These are phyloP conservation scores for Eudasyphora cyanicolor DNA, from an alignment of 2,888 invertebrate genomes.

Conservation along the genomic window DNA sequence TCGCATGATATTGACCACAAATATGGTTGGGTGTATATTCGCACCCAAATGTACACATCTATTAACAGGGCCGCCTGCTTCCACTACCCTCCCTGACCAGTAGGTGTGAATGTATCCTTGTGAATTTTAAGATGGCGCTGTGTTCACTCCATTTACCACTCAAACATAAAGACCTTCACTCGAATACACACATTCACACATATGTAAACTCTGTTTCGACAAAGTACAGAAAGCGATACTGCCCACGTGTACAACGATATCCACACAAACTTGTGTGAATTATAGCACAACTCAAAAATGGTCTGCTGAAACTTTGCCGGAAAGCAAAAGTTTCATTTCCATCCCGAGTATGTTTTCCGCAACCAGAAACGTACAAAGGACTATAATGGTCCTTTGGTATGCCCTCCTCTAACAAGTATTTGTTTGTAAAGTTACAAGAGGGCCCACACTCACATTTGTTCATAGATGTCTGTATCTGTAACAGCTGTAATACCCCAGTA, in stretches of 20 bases:
- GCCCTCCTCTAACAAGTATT: background rate
- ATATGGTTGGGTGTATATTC: too few relatives aligned
- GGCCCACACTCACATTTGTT: background rate
- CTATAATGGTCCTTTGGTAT: background rate
- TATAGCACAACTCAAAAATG: background rate
- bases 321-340: constrained; percentile 31
- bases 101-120: constrained; percentile 6
- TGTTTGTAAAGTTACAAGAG: background rate
- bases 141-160: background rate
- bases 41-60: background rate
- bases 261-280: background rate
- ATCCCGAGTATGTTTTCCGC: constrained; percentile 9
- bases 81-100: constrained; percentile 19
- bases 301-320: constrained; percentile 29
- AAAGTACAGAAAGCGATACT: background rate
- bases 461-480: too few relatives aligned
- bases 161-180: too few relatives aligned
- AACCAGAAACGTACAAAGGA: background rate
- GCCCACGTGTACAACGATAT: background rate
- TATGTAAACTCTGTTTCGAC: background rate
- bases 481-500: too few relatives aligned
- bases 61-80: background rate
- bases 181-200: background rate
- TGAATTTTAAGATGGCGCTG: constrained; percentile 23
- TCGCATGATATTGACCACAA: background rate